phyloP scores from a whole-genome alignment of 1,140 invertebrate genomes.

The Drosophila teissieri region DNA sequence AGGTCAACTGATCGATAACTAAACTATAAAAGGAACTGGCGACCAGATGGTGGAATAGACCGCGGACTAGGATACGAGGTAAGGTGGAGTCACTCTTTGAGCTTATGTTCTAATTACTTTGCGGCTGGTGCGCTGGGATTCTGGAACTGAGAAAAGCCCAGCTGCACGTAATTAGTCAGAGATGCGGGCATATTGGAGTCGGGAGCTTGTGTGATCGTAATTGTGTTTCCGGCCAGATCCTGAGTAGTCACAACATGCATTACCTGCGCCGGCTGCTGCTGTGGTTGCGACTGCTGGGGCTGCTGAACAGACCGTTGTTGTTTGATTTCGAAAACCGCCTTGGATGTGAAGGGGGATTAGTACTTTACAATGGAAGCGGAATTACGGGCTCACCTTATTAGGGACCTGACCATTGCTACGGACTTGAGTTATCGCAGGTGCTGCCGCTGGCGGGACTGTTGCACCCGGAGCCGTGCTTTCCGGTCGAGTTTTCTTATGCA shows the following conservation, averaged over 20 bases:
- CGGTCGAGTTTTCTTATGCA: slow-evolving; percentile 59
- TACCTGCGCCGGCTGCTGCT: slow-evolving; percentile 63
- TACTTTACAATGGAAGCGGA: neutral
- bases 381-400: slow-evolving; percentile 6
- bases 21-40: slow-evolving; percentile 32
- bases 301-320: slow-evolving; percentile 25
- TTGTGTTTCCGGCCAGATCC: slow-evolving; percentile 73
- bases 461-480: slow-evolving; percentile 18
- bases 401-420: slow-evolving; percentile 29
- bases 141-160: slow-evolving; percentile 73
- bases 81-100: slow-evolving; percentile 51
- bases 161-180: slow-evolving; percentile 73
- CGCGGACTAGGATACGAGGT: slow-evolving; percentile 54
- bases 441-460: slow-evolving; percentile 1
- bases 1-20: slow-evolving; percentile 5
- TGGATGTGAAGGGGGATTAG: neutral
- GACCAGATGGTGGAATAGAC: slow-evolving; percentile 13
- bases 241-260: slow-evolving; percentile 74
- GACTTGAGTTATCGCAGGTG: neutral
- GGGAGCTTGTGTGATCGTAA: slow-evolving; percentile 77
- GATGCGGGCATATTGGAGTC: slow-evolving; percentile 68
- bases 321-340: slow-evolving; percentile 31
- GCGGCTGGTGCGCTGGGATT: slow-evolving; percentile 45
- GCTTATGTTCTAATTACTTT: slow-evolving; percentile 57
- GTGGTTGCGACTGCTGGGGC: slow-evolving; percentile 40